A percentile compares a stretch with the other conserved stretches of the same genome.
Evolutionary conservation across 2,113 vertebrate genomes (phyloP).

Genomic region (Hippolais icterina): DNA sequence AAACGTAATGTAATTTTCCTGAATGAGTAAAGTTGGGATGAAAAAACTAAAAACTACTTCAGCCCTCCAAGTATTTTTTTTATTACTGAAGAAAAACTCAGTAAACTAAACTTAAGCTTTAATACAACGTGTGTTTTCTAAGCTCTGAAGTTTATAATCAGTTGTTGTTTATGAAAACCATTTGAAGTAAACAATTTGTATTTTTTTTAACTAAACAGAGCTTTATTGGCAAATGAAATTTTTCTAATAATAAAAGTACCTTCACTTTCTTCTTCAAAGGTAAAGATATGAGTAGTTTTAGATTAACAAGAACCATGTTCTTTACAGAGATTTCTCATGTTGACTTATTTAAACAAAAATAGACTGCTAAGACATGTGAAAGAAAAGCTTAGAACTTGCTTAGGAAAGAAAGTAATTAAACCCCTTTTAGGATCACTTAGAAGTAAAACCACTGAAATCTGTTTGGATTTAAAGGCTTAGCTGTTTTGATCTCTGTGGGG

Average conservation of each 20-base stretch:
- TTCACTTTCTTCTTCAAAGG: not conserved
- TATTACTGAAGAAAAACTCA: not conserved
- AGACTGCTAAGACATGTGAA: not conserved
- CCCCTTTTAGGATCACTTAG: slow-evolving; percentile 3
- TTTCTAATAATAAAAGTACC: not conserved
- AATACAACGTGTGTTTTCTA: not conserved
- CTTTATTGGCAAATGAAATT: not conserved
- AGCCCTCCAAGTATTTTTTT: not conserved
- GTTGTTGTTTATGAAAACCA: not conserved
- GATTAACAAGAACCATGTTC: not conserved
- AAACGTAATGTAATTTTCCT: not conserved
- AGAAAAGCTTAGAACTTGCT: not conserved
- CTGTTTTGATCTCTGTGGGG: not conserved
- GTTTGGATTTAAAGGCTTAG: slow-evolving; percentile 7
- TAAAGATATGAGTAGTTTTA: not conserved
- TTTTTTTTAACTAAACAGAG: not conserved
- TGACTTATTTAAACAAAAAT: not conserved
- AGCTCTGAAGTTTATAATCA: not conserved
- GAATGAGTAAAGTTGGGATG: not conserved
- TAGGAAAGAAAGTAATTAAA: slow-evolving; percentile 19
- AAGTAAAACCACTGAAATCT: slow-evolving; percentile 12
- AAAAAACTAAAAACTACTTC: not conserved
- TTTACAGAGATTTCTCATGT: not conserved
- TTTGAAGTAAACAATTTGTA: not conserved
- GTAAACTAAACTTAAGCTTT: not conserved